These are phyloP conservation scores for Lepeophtheirus nordmannii DNA, from an alignment of 2,888 invertebrate genomes.

Conservation along the genomic window DNA sequence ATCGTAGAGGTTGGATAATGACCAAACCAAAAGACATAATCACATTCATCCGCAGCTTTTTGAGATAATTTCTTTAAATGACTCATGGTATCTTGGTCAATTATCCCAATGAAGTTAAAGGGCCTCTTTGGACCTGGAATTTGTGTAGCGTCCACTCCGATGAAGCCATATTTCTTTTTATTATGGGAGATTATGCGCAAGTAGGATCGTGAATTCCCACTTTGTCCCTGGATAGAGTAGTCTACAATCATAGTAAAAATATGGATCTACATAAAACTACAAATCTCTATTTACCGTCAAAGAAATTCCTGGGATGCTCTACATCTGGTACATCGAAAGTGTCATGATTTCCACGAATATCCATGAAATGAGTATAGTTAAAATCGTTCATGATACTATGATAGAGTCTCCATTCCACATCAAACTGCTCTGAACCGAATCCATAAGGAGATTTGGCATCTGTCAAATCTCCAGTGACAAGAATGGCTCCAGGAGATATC, in stretches of 20 bases:
- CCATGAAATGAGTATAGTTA: constrained; percentile 63
- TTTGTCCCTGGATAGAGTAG: constrained; percentile 60
- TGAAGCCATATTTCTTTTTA: constrained; percentile 54
- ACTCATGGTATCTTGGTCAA: constrained; percentile 41
- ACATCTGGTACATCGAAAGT: constrained; percentile 28
- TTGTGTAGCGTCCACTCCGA: constrained; percentile 70
- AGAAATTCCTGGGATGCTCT: background rate
- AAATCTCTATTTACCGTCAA: background rate
- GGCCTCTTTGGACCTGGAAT: constrained; percentile 71
- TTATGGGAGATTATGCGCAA: constrained; percentile 46
- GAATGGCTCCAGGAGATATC: constrained; percentile 2
- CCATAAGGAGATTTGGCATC: constrained; percentile 66
- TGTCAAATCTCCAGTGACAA: constrained; percentile 52
- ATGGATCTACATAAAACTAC: background rate
- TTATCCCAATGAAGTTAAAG: constrained; percentile 72
- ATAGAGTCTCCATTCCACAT: constrained; percentile 68
- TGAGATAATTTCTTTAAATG: constrained; percentile 24
- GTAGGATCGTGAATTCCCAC: constrained; percentile 52
- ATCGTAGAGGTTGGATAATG: constrained; percentile 84
- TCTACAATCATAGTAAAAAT: constrained; percentile 33
- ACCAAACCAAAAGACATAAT: constrained; percentile 62
- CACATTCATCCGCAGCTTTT: constrained; percentile 32
- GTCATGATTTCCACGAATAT: constrained; percentile 81
- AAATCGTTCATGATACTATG: constrained; percentile 50
- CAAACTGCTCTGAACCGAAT: constrained; percentile 61